Conservation (phyloP, 2,797 vertebrate genomes). For the Peromyscus eremicus region DNA sequence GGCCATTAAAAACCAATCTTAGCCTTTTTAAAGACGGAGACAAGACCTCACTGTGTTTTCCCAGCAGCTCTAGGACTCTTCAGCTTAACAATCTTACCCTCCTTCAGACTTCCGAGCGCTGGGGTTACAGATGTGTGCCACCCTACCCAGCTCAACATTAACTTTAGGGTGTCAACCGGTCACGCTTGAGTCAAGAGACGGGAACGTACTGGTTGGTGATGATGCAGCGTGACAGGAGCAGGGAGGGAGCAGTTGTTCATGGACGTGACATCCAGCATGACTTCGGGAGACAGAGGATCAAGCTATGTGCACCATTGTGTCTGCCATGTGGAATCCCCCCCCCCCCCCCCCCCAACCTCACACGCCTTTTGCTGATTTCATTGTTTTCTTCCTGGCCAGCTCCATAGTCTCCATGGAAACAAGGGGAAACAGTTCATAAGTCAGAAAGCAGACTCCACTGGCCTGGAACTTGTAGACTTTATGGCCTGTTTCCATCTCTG, state of each 20-base stretch:
- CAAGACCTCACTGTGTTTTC: neutral
- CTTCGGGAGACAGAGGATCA: neutral
- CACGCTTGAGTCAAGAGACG: neutral
- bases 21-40: neutral
- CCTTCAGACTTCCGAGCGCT: neutral
- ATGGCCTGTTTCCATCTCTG: fast-evolving
- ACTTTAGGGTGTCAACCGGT: neutral
- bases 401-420: neutral
- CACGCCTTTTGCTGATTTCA: neutral
- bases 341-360: neutral
- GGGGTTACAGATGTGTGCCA: neutral
- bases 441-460: neutral
- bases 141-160: neutral
- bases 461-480: neutral
- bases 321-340: fast-evolving
- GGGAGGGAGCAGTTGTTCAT: neutral
- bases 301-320: fast-evolving
- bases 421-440: neutral
- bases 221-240: fast-evolving
- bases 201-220: neutral
- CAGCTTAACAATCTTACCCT: neutral
- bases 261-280: neutral
- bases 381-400: neutral
- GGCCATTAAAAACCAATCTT: slow-evolving; percentile 13
- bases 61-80: neutral